Evolutionary conservation across 2,888 invertebrate genomes (phyloP).

Genomic region (Mesochorus sp.): DNA sequence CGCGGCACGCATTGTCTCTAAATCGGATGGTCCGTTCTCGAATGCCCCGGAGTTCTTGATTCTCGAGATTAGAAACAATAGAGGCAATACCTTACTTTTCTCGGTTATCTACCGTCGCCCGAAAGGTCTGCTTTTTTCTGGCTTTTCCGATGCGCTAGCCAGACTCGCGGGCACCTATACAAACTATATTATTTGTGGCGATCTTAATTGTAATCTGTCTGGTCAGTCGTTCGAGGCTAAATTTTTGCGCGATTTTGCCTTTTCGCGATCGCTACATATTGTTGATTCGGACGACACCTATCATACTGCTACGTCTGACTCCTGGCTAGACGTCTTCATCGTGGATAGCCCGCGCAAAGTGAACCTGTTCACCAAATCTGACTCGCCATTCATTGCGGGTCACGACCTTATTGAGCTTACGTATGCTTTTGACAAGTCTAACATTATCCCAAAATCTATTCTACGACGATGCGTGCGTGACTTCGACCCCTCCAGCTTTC

Average conservation of each 20-base stretch:
- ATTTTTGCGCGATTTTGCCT: not conserved
- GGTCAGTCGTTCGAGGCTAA: not conserved
- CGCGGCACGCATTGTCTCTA: not conserved
- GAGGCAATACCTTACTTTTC: not conserved
- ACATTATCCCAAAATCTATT: not conserved
- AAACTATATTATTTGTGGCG: too few relatives aligned
- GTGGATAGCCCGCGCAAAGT: not conserved
- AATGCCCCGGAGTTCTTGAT: not conserved
- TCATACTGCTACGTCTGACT: not conserved
- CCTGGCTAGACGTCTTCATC: constrained; percentile 1
- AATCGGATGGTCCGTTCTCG: not conserved
- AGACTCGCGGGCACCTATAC: too few relatives aligned
- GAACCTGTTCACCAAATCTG: not conserved
- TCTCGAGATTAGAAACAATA: not conserved
- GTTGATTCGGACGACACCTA: not conserved
- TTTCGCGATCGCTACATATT: not conserved
- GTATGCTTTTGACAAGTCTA: not conserved
- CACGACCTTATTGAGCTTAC: constrained; percentile 14
- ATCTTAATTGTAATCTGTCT: too few relatives aligned
- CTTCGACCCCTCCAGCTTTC: too few relatives aligned
- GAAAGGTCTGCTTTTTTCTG: not conserved
- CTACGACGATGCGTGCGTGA: too few relatives aligned
- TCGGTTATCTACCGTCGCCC: not conserved
- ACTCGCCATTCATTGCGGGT: constrained; percentile 22
- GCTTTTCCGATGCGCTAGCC: too few relatives aligned